These are phyloP conservation scores for Beroe ovata DNA, from an alignment of 37 sponge, comb jelly and placozoan genomes.

Conservation along the genomic window DNA sequence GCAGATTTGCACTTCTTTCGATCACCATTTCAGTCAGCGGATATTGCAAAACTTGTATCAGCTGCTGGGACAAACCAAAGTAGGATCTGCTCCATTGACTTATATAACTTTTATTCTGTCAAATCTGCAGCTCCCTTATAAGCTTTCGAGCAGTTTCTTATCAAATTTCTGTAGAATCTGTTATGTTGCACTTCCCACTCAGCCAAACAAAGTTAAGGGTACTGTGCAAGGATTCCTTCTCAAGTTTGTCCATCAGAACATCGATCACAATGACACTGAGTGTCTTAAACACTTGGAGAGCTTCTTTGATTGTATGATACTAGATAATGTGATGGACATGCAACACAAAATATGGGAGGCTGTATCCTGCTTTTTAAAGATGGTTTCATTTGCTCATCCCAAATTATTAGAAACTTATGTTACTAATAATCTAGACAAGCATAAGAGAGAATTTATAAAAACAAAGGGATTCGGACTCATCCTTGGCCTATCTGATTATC, in stretches of 20 bases:
- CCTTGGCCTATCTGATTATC: neutral
- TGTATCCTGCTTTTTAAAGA: neutral
- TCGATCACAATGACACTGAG: neutral
- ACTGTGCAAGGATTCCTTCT: constrained; percentile 23
- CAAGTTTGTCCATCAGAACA: neutral
- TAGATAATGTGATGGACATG: neutral
- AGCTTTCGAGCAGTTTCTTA: neutral
- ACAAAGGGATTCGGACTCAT: neutral
- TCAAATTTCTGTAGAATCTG: neutral
- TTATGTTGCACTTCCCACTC: neutral
- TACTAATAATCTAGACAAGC: neutral
- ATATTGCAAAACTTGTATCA: neutral
- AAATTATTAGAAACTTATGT: neutral
- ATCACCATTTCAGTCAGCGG: neutral
- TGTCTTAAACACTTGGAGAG: neutral
- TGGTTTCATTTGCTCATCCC: no score
- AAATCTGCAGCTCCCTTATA: neutral
- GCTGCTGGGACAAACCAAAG: neutral
- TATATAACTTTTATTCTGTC: neutral
- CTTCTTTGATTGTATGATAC: neutral
- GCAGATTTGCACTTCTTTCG: neutral
- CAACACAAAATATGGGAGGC: neutral
- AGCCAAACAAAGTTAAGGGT: constrained; percentile 31
- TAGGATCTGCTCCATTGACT: constrained; percentile 13
- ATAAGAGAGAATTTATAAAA: neutral